Percentiles rank a stretch among this genome's conserved stretches.
Evolutionary conservation across 2,888 invertebrate genomes (phyloP).

Genomic region (Argyresthia albistria): DNA sequence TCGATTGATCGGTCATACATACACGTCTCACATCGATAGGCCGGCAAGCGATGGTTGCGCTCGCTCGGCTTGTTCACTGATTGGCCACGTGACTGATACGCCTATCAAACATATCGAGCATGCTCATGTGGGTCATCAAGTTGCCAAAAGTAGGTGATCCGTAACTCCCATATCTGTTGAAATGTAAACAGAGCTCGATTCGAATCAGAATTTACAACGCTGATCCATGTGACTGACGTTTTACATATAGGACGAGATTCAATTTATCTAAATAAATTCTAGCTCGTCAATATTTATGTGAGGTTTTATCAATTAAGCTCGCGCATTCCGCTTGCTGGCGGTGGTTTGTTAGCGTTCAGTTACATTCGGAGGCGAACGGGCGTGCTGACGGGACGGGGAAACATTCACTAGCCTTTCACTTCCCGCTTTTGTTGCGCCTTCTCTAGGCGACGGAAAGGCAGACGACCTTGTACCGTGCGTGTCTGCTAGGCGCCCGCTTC

Average conservation of each 20-base stretch:
- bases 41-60: neutral
- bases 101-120: too few relatives aligned
- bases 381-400: conserved; percentile 37
- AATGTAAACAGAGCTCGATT: too few relatives aligned
- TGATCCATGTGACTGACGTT: too few relatives aligned
- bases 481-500: conserved; percentile 56
- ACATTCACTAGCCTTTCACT: conserved; percentile 70
- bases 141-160: neutral
- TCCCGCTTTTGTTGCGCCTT: conserved; percentile 67
- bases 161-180: neutral
- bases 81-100: conserved; percentile 23
- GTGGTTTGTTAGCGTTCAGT: conserved; percentile 24
- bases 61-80: conserved; percentile 24
- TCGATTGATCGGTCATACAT: neutral
- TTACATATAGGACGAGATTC: too few relatives aligned
- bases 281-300: neutral
- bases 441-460: conserved; percentile 54
- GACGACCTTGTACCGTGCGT: conserved; percentile 60
- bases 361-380: conserved; percentile 26
- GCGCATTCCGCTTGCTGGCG: conserved; percentile 18
- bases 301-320: conserved; percentile 8
- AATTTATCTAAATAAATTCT: too few relatives aligned
- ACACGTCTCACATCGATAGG: neutral
- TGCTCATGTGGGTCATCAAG: neutral
- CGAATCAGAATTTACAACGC: too few relatives aligned